phyloP scores from a whole-genome alignment of 2,888 invertebrate genomes.

The Leistus spinibarbis region DNA sequence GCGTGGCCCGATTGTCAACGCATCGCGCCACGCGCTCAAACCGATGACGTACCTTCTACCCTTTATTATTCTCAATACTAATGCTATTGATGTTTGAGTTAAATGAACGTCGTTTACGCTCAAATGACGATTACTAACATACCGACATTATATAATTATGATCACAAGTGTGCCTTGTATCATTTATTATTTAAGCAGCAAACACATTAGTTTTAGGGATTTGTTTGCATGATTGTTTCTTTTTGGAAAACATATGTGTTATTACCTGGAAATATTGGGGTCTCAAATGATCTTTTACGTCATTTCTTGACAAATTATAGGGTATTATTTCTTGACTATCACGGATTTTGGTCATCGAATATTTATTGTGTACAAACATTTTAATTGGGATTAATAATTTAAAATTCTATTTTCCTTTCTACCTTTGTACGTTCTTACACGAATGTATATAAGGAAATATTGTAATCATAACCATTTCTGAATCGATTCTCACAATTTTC shows the following conservation, averaged over 20 bases:
- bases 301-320: background rate
- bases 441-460: too few relatives aligned
- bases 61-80: background rate
- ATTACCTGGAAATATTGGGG: background rate
- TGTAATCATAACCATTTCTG: too few relatives aligned
- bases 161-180: background rate
- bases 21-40: background rate
- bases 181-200: background rate
- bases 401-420: too few relatives aligned
- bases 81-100: background rate
- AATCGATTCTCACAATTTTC: too few relatives aligned
- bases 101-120: background rate
- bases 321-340: background rate
- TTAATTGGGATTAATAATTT: too few relatives aligned
- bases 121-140: background rate
- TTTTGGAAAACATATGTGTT: too few relatives aligned
- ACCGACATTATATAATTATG: background rate
- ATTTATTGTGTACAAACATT: too few relatives aligned
- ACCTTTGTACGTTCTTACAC: too few relatives aligned
- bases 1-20: slow-evolving; percentile 24
- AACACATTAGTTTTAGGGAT: background rate
- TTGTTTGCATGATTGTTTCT: background rate
- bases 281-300: too few relatives aligned
- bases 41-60: background rate
- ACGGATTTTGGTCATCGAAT: background rate